Base-by-base conservation (phyloP, 2,797 vertebrate species). In the Octomys mimax region DNA sequence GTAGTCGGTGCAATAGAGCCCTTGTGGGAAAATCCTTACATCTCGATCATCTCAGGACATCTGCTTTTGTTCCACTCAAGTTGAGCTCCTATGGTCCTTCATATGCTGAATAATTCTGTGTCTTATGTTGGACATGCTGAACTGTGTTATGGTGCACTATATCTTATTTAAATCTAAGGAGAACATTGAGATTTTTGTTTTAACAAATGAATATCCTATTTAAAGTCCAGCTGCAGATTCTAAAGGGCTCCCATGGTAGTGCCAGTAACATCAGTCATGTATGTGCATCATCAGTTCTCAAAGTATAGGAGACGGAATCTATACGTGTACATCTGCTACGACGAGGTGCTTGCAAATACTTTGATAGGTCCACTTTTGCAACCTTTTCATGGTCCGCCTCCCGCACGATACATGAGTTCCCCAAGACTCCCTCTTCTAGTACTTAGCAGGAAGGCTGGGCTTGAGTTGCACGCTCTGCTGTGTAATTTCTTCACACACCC, bases 51-150 rank as follows among this genome's bases (percentile, higher is more conserved):
- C 33, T 94, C 28, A 64, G 39, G 26, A 49, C 42, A 77, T 77
- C 73, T 31, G 68, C n/a, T 93, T 89, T 80, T 87, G 80, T 73
- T 13, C 18, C 11, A 36, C 39, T 33, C 9, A 79, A 89, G 26
- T 36, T 66, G 54, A 95, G 16, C 42, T 52, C 57, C 85, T 83
- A 28, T 85, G n/a, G 19, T 54, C 95, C 22, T 94, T 94, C 22
- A 62, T 52, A 42, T 33, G 24, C n/a, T 89, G 62, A 93, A 11
- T 68, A 68, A 79, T 57, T 81, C 62, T 18, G 22, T 4, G 21
- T 89, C 88, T 79, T 62, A 64, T 93, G 2, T 42, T 93, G 57
- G 64, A 49, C 28, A 87, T 83, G 89, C 92, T 95, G 46, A 82
- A 89, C 68, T 83, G 46, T 81, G 28, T 91, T 80, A 31, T 77